Conservation (phyloP, 1,140 invertebrate species). For the Cyrtorhinus lividipennis region DNA sequence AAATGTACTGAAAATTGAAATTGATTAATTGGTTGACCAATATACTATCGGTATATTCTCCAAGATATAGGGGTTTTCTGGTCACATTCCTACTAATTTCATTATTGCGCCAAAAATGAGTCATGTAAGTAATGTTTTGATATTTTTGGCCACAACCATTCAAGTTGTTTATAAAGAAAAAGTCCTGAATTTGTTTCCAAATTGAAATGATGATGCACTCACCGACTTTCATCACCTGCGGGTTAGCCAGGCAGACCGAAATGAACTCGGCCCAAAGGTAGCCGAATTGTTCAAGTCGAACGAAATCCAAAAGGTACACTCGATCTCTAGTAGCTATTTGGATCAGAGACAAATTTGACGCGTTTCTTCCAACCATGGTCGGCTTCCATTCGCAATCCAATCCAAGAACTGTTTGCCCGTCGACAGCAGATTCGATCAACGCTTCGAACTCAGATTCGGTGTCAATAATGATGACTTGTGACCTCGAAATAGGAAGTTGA, state of each 20-base stretch:
- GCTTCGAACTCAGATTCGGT: constrained; percentile 30
- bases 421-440: constrained; percentile 18
- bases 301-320: constrained; percentile 57
- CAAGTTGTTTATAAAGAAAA: no score
- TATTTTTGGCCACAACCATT: no score
- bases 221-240: constrained; percentile 50
- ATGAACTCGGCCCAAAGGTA: constrained; percentile 39
- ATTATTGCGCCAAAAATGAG: no score
- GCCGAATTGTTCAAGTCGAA: constrained; percentile 36
- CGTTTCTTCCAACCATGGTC: constrained; percentile 38
- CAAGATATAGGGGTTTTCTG: no score
- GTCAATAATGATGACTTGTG: constrained; percentile 38
- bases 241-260: constrained; percentile 42
- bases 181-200: no score
- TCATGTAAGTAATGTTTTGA: no score
- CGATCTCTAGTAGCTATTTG: constrained; percentile 51
- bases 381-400: constrained; percentile 76
- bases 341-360: constrained; percentile 45
- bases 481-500: constrained; percentile 34
- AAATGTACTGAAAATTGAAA: no score
- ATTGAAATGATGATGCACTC: no score
- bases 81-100: no score
- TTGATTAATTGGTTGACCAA: no score
- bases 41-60: no score
- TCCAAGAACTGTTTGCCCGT: constrained; percentile 38